Conservation (phyloP, 1,140 invertebrate genomes). For the Wasmannia auropunctata region DNA sequence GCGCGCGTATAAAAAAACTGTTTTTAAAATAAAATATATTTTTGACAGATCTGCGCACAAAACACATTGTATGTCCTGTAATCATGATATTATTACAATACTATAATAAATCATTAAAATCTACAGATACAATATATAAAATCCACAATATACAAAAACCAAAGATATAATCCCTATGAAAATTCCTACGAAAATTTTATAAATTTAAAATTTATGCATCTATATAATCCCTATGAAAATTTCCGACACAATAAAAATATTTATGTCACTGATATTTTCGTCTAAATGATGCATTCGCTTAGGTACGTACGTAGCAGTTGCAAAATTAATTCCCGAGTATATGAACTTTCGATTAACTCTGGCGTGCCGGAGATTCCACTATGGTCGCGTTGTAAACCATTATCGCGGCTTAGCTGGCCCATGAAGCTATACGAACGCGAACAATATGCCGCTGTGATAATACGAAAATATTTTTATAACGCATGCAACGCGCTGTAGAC, state of each 20-base stretch:
- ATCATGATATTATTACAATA: not conserved
- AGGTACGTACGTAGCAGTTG: slow-evolving; percentile 32
- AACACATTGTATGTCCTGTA: no score
- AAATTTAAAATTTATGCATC: no score
- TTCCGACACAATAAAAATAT: not conserved
- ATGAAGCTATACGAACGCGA: slow-evolving; percentile 32
- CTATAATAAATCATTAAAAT: not conserved
- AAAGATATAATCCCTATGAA: no score
- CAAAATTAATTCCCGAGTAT: slow-evolving; percentile 60
- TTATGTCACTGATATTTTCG: slow-evolving; percentile 26
- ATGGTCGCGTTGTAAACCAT: not conserved
- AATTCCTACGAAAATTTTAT: no score
- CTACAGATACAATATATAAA: not conserved
- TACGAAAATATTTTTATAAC: slow-evolving; percentile 46
- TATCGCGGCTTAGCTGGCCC: not conserved
- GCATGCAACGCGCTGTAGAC: not conserved
- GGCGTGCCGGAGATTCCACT: slow-evolving; percentile 38
- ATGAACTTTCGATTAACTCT: slow-evolving; percentile 64
- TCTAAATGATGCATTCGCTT: slow-evolving; percentile 52
- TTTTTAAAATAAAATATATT: not conserved
- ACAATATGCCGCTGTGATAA: slow-evolving; percentile 22
- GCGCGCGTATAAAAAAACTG: not conserved
- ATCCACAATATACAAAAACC: no score
- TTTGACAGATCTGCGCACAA: not conserved
- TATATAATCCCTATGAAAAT: not conserved